Percentiles rank a stretch among this genome's conserved stretches.
Conservation (phyloP, 2,888 invertebrate genomes). For the Eretmocerus hayati region DNA sequence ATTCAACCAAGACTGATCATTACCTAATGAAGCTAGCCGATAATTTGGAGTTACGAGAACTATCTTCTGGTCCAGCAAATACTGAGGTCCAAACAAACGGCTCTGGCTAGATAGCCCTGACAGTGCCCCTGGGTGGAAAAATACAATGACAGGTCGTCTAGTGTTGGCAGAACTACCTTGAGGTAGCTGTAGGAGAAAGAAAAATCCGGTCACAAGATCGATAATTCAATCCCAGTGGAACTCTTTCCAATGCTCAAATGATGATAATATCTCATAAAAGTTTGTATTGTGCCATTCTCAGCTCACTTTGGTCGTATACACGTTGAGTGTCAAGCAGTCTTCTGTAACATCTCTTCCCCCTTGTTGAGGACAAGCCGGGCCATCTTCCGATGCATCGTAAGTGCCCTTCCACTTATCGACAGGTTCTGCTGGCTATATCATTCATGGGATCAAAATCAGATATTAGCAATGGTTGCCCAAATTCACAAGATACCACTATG, state of each 20-base stretch:
- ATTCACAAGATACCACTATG: too few relatives aligned
- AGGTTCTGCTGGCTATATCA: too few relatives aligned
- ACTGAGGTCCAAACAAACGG: conserved; percentile 37
- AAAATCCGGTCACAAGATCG: too few relatives aligned
- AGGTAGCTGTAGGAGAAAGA: too few relatives aligned
- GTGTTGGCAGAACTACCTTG: too few relatives aligned
- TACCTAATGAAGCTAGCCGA: conserved; percentile 39
- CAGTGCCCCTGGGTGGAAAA: conserved; percentile 63
- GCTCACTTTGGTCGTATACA: conserved; percentile 50
- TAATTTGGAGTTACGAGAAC: conserved; percentile 40
- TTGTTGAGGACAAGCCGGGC: conserved; percentile 51
- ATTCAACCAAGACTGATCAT: too few relatives aligned
- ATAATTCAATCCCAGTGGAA: too few relatives aligned
- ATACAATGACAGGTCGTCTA: conserved; percentile 60
- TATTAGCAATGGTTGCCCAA: too few relatives aligned
- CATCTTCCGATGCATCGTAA: conserved; percentile 54
- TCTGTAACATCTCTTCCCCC: conserved; percentile 46
- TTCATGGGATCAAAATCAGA: too few relatives aligned
- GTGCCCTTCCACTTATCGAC: conserved; percentile 48
- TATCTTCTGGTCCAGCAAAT: conserved; percentile 36
- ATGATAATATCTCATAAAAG: too few relatives aligned
- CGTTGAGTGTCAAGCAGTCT: conserved; percentile 60
- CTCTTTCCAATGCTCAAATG: too few relatives aligned
- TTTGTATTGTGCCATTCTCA: background rate
- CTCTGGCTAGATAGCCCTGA: conserved; percentile 57